These are phyloP conservation scores for Bombyx mori DNA, from an alignment of 1,140 invertebrate genomes.

Conservation along the genomic window ASM3026992v2 NC_085128.1:11397501-11398000, in stretches of 20 bases:
- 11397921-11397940: background rate
- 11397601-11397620: too few relatives aligned
- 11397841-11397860: constrained; percentile 15
- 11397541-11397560: too few relatives aligned
- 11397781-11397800: constrained; percentile 18
- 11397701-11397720: constrained; percentile 38
- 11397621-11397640: background rate
- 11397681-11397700: constrained; percentile 21
- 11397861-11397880: constrained; percentile 1
- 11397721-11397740: constrained; percentile 34
- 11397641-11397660: constrained; percentile 11
- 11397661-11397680: constrained; percentile 18
- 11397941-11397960: background rate
- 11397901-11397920: constrained; percentile 3
- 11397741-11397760: constrained; percentile 54
- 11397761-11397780: constrained; percentile 13
- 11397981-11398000: too few relatives aligned
- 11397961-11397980: too few relatives aligned
- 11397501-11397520: too few relatives aligned
- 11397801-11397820: constrained; percentile 10
- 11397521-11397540: too few relatives aligned
- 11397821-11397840: constrained; percentile 14
- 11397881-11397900: constrained; percentile 3
- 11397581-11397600: too few relatives aligned
- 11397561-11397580: too few relatives aligned